Evolutionary conservation across 1,140 invertebrate genomes (phyloP).

Genomic region (Conus ventricosus): DNA sequence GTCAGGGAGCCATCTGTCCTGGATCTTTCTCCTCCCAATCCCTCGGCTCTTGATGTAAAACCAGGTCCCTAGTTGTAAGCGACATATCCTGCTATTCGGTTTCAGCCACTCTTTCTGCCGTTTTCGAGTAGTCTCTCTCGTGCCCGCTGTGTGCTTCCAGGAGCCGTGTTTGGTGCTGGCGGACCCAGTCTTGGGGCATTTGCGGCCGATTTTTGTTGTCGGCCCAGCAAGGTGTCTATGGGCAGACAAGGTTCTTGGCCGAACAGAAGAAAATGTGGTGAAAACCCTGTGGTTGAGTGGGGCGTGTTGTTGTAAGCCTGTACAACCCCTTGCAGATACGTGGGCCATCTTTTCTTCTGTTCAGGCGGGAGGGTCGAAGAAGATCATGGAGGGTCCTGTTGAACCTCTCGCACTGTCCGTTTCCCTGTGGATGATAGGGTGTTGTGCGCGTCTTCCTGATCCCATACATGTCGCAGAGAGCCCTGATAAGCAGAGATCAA

Average conservation of each 20-base stretch:
- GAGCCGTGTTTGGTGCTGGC: conserved; percentile 25
- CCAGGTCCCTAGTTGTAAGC: not conserved
- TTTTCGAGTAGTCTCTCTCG: not conserved
- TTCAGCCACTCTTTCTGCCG: not conserved
- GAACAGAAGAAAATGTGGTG: not conserved
- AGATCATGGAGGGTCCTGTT: conserved; percentile 51
- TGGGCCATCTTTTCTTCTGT: conserved; percentile 42
- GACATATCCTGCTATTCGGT: not conserved
- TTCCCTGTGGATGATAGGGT: not conserved
- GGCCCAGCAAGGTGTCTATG: not conserved
- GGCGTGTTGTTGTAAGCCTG: conserved; percentile 41
- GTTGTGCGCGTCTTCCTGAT: conserved; percentile 43
- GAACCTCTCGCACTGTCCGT: conserved; percentile 24
- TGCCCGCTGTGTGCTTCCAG: conserved; percentile 14
- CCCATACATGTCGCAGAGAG: conserved; percentile 42
- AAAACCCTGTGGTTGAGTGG: conserved; percentile 36
- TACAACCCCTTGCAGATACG: conserved; percentile 38
- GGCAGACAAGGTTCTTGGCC: conserved; percentile 9
- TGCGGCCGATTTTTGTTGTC: not conserved
- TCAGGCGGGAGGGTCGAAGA: conserved; percentile 36
- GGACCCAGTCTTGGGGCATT: conserved; percentile 1
- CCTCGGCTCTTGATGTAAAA: conserved; percentile 14
- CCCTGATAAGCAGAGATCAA: conserved; percentile 20
- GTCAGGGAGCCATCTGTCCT: conserved; percentile 26
- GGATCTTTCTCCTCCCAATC: conserved; percentile 28